A percentile compares a stretch with the other conserved stretches of the same genome.
Evolutionary conservation across 2,113 vertebrate genomes (phyloP).

Genomic region (Poicephalus gulielmi): DNA sequence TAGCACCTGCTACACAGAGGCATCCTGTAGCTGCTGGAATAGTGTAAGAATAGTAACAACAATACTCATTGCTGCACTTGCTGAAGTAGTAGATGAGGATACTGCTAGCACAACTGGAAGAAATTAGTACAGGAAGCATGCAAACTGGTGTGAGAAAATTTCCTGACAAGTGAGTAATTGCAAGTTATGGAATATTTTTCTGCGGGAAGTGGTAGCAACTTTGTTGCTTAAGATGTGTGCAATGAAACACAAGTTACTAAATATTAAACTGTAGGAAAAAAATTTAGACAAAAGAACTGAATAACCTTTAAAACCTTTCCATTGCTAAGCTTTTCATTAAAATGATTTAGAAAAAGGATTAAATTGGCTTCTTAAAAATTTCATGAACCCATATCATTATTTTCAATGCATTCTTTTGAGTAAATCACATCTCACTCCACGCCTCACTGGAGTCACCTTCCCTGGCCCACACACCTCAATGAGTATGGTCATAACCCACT

Average conservation of each 20-base stretch:
- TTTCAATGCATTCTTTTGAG: background rate
- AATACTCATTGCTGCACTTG: background rate
- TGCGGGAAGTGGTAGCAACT: background rate
- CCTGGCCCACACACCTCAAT: background rate
- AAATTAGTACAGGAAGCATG: background rate
- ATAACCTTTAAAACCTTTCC: background rate
- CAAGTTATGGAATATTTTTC: slow-evolving; percentile 12
- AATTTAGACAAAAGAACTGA: background rate
- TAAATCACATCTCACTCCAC: background rate
- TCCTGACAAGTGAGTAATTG: slow-evolving; percentile 17
- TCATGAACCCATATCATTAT: background rate
- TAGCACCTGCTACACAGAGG: background rate
- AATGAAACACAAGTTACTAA: background rate
- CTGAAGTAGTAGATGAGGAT: background rate
- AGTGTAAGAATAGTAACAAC: background rate
- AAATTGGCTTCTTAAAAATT: background rate
- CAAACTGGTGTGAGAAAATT: slow-evolving; percentile 20
- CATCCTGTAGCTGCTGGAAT: background rate
- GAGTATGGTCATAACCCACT: background rate
- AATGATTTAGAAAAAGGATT: background rate
- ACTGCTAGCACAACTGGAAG: background rate
- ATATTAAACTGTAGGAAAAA: background rate
- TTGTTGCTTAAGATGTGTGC: background rate
- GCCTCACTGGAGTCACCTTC: background rate
- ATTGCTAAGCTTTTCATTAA: background rate